Percentiles rank a stretch among this genome's conserved stretches.
Evolutionary conservation across 2,797 vertebrate genomes (phyloP).

Genomic region (Lepidocolaptes lacrymiger): DNA sequence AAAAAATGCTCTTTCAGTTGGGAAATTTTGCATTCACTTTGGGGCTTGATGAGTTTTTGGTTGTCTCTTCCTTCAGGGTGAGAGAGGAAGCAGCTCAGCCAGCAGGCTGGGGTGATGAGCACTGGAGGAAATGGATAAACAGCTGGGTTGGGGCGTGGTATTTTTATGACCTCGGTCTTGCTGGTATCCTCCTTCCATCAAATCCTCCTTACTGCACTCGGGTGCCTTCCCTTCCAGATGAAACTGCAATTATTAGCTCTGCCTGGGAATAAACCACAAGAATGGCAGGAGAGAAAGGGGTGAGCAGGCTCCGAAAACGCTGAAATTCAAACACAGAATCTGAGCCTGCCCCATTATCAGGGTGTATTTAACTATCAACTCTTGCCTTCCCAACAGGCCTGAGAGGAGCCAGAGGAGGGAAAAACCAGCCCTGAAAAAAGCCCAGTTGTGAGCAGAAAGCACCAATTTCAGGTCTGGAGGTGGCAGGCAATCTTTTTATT

Average conservation of each 20-base stretch:
- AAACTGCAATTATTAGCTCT: constrained; percentile 5
- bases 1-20: neutral
- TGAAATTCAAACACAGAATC: neutral
- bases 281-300: neutral
- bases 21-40: neutral
- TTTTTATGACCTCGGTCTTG: constrained; percentile 32
- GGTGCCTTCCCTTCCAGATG: neutral
- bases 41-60: neutral
- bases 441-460: neutral
- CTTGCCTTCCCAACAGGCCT: neutral
- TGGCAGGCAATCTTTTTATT: neutral
- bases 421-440: neutral
- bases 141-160: constrained; percentile 16
- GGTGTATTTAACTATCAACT: neutral
- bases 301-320: neutral
- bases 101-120: constrained; percentile 5
- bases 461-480: neutral
- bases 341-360: neutral
- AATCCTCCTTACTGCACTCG: neutral
- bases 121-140: constrained; percentile 16
- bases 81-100: neutral
- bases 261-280: neutral
- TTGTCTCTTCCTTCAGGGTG: neutral
- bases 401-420: neutral
- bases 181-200: constrained; percentile 25